These are phyloP conservation scores for Hypotaenidia okinawae DNA, from an alignment of 2,797 vertebrate genomes.

Conservation along the genomic window DNA sequence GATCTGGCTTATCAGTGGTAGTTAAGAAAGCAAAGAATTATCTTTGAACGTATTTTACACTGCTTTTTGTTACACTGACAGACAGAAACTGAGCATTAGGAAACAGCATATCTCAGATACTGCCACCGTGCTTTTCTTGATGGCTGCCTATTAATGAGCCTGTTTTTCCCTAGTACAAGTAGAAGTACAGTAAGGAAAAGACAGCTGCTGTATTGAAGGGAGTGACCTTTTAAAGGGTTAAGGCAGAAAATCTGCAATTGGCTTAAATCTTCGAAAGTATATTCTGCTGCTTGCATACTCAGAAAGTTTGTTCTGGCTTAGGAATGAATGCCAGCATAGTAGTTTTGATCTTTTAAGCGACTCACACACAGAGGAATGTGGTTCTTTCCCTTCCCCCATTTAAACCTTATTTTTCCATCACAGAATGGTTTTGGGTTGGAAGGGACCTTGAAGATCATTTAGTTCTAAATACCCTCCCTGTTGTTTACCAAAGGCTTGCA, in stretches of 20 bases:
- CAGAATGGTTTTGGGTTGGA: too few species aligned
- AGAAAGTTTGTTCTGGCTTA: not conserved
- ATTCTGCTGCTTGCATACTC: not conserved
- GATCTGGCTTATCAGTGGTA: not conserved
- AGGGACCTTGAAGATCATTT: too few species aligned
- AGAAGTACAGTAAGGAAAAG: not conserved
- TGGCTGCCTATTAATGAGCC: not conserved
- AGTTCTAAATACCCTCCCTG: too few species aligned
- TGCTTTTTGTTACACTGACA: not conserved
- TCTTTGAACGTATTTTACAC: not conserved
- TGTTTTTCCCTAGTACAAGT: not conserved
- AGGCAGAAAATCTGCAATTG: not conserved
- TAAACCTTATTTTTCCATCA: not conserved
- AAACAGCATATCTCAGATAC: not conserved
- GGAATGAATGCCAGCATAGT: not conserved
- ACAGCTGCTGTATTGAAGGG: not conserved
- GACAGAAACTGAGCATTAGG: not conserved
- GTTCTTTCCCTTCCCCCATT: not conserved
- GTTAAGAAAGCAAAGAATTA: not conserved
- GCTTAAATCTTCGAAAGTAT: not conserved
- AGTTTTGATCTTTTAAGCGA: fast-evolving
- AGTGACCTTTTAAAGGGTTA: not conserved
- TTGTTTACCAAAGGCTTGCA: not conserved
- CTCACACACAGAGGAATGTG: not conserved
- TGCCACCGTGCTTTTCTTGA: not conserved